A percentile compares a stretch with the other conserved stretches of the same genome.
Evolutionary conservation across 1,140 invertebrate genomes (phyloP).

Genomic region (Drosophila gunungcola): DNA sequence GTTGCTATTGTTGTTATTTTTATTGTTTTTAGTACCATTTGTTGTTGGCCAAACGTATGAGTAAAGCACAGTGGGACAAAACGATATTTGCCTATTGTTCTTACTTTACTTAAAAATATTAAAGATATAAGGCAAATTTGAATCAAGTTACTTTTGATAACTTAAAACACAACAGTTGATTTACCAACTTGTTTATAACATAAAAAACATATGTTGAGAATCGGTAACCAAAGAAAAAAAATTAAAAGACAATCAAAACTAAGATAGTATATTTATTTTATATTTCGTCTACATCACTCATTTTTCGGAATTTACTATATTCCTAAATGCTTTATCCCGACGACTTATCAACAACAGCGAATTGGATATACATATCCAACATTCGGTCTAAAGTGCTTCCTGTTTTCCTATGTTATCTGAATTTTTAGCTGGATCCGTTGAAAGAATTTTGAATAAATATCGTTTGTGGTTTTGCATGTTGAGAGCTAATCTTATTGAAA

Average conservation of each 20-base stretch:
- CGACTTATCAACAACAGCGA: no score
- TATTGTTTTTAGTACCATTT: conserved; percentile 4
- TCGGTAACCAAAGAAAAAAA: no score
- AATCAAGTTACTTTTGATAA: no score
- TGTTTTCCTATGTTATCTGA: not conserved
- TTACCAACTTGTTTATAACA: no score
- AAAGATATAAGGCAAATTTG: no score
- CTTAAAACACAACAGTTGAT: no score
- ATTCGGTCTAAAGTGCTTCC: not conserved
- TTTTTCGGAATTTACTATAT: not conserved
- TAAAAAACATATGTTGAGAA: no score
- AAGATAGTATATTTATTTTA: no score
- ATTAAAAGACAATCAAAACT: no score
- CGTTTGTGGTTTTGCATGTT: not conserved
- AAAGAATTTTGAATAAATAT: not conserved
- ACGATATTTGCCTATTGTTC: not conserved
- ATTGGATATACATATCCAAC: no score
- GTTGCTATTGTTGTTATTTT: not conserved
- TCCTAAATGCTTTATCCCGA: not conserved
- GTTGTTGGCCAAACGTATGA: conserved; percentile 21
- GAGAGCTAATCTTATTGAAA: not conserved
- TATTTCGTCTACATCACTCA: not conserved
- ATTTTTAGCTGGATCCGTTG: not conserved
- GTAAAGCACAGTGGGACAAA: conserved; percentile 32
- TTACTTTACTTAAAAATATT: no score